These are phyloP conservation scores for Eledone cirrhosa DNA, from an alignment of 2,888 invertebrate genomes.

Conservation along the genomic window DNA sequence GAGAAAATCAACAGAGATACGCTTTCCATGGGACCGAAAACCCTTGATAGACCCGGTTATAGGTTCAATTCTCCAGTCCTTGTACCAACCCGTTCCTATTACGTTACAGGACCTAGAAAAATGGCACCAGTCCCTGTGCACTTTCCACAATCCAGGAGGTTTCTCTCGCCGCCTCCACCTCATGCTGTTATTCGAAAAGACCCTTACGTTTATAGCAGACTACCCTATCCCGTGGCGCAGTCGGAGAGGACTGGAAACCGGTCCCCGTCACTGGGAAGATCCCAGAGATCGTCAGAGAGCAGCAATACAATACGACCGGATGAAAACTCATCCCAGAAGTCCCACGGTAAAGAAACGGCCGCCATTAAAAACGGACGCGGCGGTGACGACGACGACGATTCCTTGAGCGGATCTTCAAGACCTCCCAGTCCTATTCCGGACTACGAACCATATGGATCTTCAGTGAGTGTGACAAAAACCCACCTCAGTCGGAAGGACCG, in stretches of 20 bases:
- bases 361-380: slow-evolving; percentile 39
- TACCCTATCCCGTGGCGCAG: not conserved
- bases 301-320: slow-evolving; percentile 34
- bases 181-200: not conserved
- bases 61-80: slow-evolving; percentile 31
- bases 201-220: not conserved
- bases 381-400: not conserved
- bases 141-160: slow-evolving; percentile 35
- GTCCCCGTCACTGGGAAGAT: not conserved
- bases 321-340: slow-evolving; percentile 34
- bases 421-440: slow-evolving; percentile 58
- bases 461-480: slow-evolving; percentile 21
- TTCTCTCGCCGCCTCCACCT: slow-evolving; percentile 38
- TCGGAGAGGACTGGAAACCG: not conserved
- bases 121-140: slow-evolving; percentile 35
- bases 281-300: slow-evolving; percentile 32
- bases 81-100: slow-evolving; percentile 31
- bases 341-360: slow-evolving; percentile 36
- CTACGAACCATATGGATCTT: slow-evolving; percentile 41
- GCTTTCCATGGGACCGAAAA: slow-evolving; percentile 36
- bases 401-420: slow-evolving; percentile 34
- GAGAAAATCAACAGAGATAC: slow-evolving; percentile 40
- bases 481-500: slow-evolving; percentile 42
- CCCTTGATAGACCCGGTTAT: slow-evolving; percentile 31
- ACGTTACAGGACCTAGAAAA: slow-evolving; percentile 32